Percentiles rank a stretch among this genome's conserved stretches.
Conservation (phyloP, 2,113 vertebrate genomes). For the Cottus gobio region DNA sequence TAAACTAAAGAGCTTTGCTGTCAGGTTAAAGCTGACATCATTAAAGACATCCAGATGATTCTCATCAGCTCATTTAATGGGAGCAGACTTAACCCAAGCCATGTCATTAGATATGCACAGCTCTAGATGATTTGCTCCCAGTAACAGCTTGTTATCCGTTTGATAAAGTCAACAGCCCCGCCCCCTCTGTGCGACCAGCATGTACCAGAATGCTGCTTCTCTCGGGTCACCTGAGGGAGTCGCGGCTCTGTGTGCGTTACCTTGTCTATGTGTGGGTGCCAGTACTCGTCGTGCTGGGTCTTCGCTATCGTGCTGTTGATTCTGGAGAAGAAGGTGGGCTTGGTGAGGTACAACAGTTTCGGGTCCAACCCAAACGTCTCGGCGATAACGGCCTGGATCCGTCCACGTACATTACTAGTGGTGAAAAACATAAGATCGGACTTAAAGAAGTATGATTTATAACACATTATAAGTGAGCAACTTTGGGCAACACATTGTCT, state of each 20-base stretch:
- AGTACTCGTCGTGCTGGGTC: constrained; percentile 95
- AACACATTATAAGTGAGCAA: neutral
- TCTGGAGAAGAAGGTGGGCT: constrained; percentile 97
- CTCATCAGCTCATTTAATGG: neutral
- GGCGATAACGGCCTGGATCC: constrained; percentile 89
- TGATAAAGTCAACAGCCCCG: neutral
- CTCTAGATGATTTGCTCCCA: neutral
- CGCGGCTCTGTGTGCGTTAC: constrained; percentile 64
- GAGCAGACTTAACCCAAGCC: neutral
- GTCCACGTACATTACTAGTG: constrained; percentile 85
- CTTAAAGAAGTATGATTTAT: constrained; percentile 6
- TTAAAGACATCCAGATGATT: neutral
- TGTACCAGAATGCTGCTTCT: neutral
- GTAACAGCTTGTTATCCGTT: neutral
- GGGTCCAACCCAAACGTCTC: constrained; percentile 87
- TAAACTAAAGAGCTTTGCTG: neutral
- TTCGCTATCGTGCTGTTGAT: constrained; percentile 92
- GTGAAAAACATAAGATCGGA: neutral
- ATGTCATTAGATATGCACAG: neutral
- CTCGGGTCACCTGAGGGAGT: neutral
- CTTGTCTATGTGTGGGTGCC: constrained; percentile 97
- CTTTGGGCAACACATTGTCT: neutral
- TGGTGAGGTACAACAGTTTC: constrained; percentile 89
- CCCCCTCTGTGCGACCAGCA: neutral
- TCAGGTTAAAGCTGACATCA: constrained; percentile 19